phyloP scores from a whole-genome alignment of 2,888 invertebrate species.

The Cheilosia variabilis region DNA sequence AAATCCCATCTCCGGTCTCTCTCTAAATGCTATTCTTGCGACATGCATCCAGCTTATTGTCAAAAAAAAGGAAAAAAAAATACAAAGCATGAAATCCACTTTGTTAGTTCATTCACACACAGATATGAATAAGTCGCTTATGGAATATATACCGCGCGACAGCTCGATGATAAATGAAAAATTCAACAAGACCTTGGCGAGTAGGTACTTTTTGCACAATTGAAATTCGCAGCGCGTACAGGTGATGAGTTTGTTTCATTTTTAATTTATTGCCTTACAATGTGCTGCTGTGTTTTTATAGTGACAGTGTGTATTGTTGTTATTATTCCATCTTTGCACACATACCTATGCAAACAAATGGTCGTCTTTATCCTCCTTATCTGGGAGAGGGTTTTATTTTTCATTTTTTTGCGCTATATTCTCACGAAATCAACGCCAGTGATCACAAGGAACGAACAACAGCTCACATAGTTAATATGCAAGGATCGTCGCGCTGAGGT shows the following conservation, averaged over 20 bases:
- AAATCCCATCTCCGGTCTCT: not conserved
- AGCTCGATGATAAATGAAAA: conserved; percentile 55
- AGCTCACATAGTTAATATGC: conserved; percentile 55
- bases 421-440: conserved; percentile 62
- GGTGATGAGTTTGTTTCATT: conserved; percentile 75
- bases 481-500: conserved; percentile 59
- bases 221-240: conserved; percentile 67
- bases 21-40: not conserved
- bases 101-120: conserved; percentile 1
- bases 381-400: not conserved
- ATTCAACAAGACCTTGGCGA: conserved; percentile 41
- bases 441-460: conserved; percentile 30
- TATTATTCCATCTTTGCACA: conserved; percentile 25
- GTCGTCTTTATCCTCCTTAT: conserved; percentile 14
- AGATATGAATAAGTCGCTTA: conserved; percentile 29
- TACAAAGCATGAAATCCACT: not conserved
- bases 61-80: conserved; percentile 2
- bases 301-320: conserved; percentile 30
- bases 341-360: not conserved
- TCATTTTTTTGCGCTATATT: conserved; percentile 33
- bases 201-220: conserved; percentile 40
- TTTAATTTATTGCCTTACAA: conserved; percentile 72
- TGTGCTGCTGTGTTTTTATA: conserved; percentile 23
- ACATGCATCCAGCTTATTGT: conserved; percentile 38
- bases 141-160: conserved; percentile 22